Evolutionary conservation across 2,113 vertebrate genomes (phyloP), one percentile per base, ranked within the genome.

Genomic region (Chelonoidis abingdonii): DNA sequence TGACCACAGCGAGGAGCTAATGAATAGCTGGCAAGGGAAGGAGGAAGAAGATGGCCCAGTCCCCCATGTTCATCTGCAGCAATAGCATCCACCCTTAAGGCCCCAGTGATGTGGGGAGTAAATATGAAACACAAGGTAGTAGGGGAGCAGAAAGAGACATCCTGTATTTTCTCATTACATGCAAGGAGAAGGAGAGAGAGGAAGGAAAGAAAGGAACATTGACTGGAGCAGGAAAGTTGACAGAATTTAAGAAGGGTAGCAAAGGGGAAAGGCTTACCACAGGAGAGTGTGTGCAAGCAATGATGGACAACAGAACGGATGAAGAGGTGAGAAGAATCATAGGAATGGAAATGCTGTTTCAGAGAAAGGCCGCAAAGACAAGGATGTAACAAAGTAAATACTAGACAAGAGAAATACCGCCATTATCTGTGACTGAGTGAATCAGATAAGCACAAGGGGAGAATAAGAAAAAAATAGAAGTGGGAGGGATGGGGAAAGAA

Each of bases 171-270:
- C 76, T 95, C n/a, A 87, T 76, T 62, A 94, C 59, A 47, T 94
- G 49, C 44, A 49, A 14, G 56, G 85, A 89, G 89, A 44, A 76
- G 11, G 19, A n/a, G 19, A 89, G 27, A 21, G 92, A 84, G 72
- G 93, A 83, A 93, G 72, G 86, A 88, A 88, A 54, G n/a, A 87
- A 24, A 93, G 72, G 10, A 93, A 41, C 86, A 72, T 56, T 44
- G 95, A 88, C 53, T 1, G 1, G 0, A 17, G 62, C 35, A 86
- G 52, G 10, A 92, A 85, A 93, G 22, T 11, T 89, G 50, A 80
- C 11, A 35, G 10, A 92, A 92, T 47, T 38, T 72, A 72, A 89
- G 81, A 84, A 44, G 7, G 94, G 31, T 72, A 88, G 80, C 80
- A 89, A 78, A 78, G 75, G 24, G 41, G 75, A 47, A 38, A 93